Conservation (phyloP, 2,113 vertebrate genomes). For the Malurus melanocephalus region DNA sequence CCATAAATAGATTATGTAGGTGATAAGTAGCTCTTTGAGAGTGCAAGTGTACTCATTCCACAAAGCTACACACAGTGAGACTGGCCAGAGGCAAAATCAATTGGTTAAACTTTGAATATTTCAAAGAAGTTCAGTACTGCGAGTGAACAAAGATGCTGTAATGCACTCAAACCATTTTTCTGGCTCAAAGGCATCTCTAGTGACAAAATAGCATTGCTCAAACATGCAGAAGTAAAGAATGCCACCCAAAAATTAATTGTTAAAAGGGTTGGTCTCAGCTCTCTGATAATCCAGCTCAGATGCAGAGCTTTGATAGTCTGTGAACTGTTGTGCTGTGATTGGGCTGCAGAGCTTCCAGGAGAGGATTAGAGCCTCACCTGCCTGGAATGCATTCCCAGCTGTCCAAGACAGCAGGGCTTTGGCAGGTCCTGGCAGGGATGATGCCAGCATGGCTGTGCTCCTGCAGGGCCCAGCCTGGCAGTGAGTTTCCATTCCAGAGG, state of each 20-base stretch:
- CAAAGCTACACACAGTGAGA: constrained; percentile 27
- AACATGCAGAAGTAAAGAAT: not conserved
- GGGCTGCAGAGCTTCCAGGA: not conserved
- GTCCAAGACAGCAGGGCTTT: not conserved
- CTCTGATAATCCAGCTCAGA: not conserved
- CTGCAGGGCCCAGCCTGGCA: not conserved
- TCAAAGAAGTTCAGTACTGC: constrained; percentile 24
- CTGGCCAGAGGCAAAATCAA: constrained; percentile 56
- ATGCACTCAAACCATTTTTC: constrained; percentile 42
- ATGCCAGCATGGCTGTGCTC: not conserved
- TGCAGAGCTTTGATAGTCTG: not conserved
- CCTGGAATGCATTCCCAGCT: not conserved
- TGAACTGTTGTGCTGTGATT: not conserved
- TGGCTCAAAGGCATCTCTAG: not conserved
- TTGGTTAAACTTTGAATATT: constrained; percentile 59
- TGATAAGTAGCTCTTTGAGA: constrained; percentile 60
- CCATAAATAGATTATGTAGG: constrained; percentile 39
- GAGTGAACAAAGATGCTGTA: constrained; percentile 51
- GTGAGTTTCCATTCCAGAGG: not conserved
- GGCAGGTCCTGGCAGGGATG: not conserved
- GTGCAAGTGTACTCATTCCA: constrained; percentile 28
- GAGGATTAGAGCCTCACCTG: not conserved
- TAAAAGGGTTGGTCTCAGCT: not conserved
- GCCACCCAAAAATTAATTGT: not conserved
- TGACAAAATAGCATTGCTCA: not conserved